Evolutionary conservation across 2,888 invertebrate species (phyloP).

Genomic region (Phasia obesa): DNA sequence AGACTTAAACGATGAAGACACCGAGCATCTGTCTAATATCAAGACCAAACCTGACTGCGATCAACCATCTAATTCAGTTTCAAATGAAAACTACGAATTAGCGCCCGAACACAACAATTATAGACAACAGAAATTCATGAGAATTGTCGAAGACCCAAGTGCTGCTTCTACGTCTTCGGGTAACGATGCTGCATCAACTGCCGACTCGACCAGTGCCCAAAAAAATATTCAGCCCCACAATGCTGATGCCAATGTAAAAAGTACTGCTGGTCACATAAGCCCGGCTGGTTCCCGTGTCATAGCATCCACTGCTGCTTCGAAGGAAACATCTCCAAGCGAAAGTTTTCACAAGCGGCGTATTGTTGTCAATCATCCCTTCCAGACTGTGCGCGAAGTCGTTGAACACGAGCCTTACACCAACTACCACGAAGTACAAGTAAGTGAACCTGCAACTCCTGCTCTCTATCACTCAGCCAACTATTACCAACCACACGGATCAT

Average conservation of each 20-base stretch:
- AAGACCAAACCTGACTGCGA: slow-evolving; percentile 74
- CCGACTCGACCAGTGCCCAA: slow-evolving; percentile 19
- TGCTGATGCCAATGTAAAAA: slow-evolving; percentile 79
- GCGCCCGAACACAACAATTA: slow-evolving; percentile 77
- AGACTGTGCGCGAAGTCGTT: slow-evolving; percentile 85
- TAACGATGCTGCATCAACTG: slow-evolving; percentile 71
- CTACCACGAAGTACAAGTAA: slow-evolving; percentile 84
- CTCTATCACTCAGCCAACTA: slow-evolving; percentile 76
- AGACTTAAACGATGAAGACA: slow-evolving; percentile 10
- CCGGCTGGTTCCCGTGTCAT: slow-evolving; percentile 83
- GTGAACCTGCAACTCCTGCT: slow-evolving; percentile 83
- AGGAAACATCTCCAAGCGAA: slow-evolving; percentile 83
- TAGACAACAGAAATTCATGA: slow-evolving; percentile 83
- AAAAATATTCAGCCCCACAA: slow-evolving; percentile 72
- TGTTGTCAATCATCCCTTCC: slow-evolving; percentile 85
- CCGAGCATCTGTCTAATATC: slow-evolving; percentile 47
- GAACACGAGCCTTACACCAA: slow-evolving; percentile 85
- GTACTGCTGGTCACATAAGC: slow-evolving; percentile 81
- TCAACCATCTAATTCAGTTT: slow-evolving; percentile 19
- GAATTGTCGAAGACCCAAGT: slow-evolving; percentile 82
- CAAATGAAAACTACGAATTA: slow-evolving; percentile 61
- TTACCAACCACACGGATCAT: slow-evolving; percentile 76
- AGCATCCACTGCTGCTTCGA: slow-evolving; percentile 84
- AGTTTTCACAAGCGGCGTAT: slow-evolving; percentile 85
- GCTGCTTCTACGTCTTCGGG: slow-evolving; percentile 24